Conservation (phyloP, 2,888 invertebrate genomes). For the Aphodius sticticus region DNA sequence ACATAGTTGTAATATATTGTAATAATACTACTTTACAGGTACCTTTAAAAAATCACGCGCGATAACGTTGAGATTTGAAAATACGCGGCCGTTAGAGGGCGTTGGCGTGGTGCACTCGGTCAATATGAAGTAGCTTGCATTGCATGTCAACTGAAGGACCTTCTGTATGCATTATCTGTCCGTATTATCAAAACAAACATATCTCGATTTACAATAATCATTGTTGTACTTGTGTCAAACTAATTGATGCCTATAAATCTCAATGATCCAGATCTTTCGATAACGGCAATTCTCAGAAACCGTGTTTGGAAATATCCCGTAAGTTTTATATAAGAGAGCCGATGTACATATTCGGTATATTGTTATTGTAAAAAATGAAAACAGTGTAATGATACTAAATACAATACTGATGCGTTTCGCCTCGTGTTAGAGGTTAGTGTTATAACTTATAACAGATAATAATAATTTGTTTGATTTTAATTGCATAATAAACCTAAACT, state of each 20-base stretch:
- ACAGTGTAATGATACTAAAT: neutral
- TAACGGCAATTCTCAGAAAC: neutral
- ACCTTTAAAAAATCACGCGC: neutral
- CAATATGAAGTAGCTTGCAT: neutral
- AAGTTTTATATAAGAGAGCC: neutral
- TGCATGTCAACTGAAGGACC: neutral
- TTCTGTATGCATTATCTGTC: neutral
- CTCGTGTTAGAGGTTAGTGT: too few relatives aligned
- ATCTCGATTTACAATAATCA: slow-evolving; percentile 4
- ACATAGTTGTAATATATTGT: neutral
- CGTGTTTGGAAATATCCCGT: neutral
- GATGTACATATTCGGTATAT: neutral
- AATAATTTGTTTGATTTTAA: too few relatives aligned
- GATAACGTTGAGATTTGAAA: neutral
- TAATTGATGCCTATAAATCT: neutral
- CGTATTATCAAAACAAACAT: neutral
- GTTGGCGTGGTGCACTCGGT: too few relatives aligned
- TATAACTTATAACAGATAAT: too few relatives aligned
- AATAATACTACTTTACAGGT: too few relatives aligned
- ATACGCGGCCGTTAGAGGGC: too few relatives aligned
- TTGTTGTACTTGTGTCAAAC: neutral
- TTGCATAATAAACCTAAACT: too few relatives aligned
- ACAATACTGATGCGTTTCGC: neutral
- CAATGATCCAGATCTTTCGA: neutral
- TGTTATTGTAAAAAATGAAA: neutral